Evolutionary conservation across 2,113 vertebrate genomes (phyloP).

Genomic region (Martes martes): DNA sequence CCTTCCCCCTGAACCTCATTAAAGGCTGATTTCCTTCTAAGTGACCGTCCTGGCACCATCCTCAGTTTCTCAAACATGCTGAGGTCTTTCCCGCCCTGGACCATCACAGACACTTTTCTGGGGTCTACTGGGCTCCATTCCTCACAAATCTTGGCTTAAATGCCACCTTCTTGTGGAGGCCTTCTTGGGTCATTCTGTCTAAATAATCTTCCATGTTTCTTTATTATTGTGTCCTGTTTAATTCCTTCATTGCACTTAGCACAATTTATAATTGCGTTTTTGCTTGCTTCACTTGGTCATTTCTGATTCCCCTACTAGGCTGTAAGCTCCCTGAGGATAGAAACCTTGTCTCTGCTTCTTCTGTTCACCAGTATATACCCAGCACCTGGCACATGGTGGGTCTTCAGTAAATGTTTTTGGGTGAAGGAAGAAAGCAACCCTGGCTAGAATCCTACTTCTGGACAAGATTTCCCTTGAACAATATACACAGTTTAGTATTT

Average conservation of each 20-base stretch:
- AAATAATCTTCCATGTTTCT: background rate
- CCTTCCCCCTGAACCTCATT: background rate
- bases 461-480: background rate
- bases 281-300: background rate
- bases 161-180: background rate
- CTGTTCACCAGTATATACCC: background rate
- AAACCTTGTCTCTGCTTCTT: background rate
- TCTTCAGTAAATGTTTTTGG: background rate
- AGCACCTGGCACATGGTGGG: background rate
- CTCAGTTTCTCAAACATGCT: background rate
- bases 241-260: background rate
- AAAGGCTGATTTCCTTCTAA: background rate
- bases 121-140: background rate
- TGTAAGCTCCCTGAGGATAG: background rate
- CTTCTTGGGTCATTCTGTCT: background rate
- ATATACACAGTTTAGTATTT: background rate
- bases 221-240: background rate
- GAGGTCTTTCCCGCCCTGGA: background rate
- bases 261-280: background rate
- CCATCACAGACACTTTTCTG: accelerated
- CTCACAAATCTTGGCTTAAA: background rate
- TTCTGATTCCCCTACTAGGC: background rate
- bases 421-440: background rate
- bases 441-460: background rate
- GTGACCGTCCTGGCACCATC: background rate